Evolutionary conservation across 2,797 vertebrate genomes (phyloP), one percentile per base, ranked within the genome.

Genomic region (Hyperoplus immaculatus): DNA sequence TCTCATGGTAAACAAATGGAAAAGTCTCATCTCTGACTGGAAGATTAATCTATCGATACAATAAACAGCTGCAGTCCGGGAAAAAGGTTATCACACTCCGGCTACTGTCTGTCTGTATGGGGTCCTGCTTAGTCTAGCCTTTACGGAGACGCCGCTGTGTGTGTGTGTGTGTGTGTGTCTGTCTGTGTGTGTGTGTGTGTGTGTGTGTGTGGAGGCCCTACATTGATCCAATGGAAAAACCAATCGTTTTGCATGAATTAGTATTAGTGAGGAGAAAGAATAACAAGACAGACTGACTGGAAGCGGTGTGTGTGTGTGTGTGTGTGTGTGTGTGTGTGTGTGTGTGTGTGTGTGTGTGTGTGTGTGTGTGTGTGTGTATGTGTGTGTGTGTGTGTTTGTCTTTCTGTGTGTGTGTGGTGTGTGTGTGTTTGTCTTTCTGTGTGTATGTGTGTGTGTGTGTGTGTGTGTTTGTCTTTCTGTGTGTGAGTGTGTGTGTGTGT

Each of bases 171-270:
- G 29, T 29, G 29, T 29, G 29, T 29, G 29, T 29, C 3, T 29
- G 29, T 29, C 1, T 29, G 29, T 29, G 29, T 29, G 29, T 29
- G 29, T 29, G 29, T 3, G 29, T 29, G 29, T 3, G 3, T 29
- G 29, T 81, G 81, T 83, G 87, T 77, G 83, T 91, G 88, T 89
- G 91, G 86, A 92, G 87, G 87, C 62, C 64, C 61, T 50, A 29
- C 75, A 91, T 91, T 83, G 88, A 92, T 92, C 78, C 77, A 46
- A n/a, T 46, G 81, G 79, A 65, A 82, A 79, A 81, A 79, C 66
- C 58, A 65, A 82, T 80, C 79, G 66, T 18, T 78, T 74, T 51
- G 69, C 79, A 64, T 81, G 73, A 59, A 42, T 81, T 59, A 73
- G 58, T 56, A 61, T 29, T 10, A 47, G 50, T 15, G 38, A 39